Base-by-base conservation (phyloP, 2,113 vertebrate species). In the Micronisus gabar region DNA sequence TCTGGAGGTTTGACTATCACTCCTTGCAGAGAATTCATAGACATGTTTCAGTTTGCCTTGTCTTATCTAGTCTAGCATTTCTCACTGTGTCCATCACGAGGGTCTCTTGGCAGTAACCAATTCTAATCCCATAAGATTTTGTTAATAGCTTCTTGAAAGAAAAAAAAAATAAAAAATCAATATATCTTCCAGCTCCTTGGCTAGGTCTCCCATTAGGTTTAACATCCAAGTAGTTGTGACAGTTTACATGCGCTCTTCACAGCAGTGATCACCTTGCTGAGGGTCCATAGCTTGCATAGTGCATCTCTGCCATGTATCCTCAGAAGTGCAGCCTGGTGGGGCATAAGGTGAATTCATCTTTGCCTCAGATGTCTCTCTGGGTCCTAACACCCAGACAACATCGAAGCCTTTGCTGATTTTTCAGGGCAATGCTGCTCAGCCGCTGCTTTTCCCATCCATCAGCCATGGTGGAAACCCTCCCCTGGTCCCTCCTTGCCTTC, bases 221-320 rank as follows among this genome's bases (percentile, higher is more conserved):
- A 43, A 52, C 27, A 38, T 36, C 62, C 73, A 68, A 68, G 10
- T 5, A 43, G 40, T 40, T 21, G 16, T 86, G 89, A 68, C 73
- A 47, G 68, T 7, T 71, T 1, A 1, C 0, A 1, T 32, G 63
- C 0, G 2, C 22, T 45, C 26, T 9, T 27, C 40, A 27, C 5
- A 18, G 9, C 45, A 21, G 59, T 0, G 0, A 5, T 38, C 0
- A 0, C 78, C 65, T 22, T 75, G 70, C 66, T 56, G 29, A 6
- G 32, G 32, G 13, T 41, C 67, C 1, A 2, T 16, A 63, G 81
- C 66, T 68, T 15, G 41, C 2, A 1, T 21, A 27, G 72, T 19
- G 13, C n/a, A 25, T 25, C 30, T 76, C 40, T 88, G 74, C 73
- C 41, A 6, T 2, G 0, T 5, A 14, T 48, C 29, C 41, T 43